These are phyloP conservation scores for Amblyopsis rosae DNA, from an alignment of 2,113 vertebrate species.

Conservation along the genomic window DNA sequence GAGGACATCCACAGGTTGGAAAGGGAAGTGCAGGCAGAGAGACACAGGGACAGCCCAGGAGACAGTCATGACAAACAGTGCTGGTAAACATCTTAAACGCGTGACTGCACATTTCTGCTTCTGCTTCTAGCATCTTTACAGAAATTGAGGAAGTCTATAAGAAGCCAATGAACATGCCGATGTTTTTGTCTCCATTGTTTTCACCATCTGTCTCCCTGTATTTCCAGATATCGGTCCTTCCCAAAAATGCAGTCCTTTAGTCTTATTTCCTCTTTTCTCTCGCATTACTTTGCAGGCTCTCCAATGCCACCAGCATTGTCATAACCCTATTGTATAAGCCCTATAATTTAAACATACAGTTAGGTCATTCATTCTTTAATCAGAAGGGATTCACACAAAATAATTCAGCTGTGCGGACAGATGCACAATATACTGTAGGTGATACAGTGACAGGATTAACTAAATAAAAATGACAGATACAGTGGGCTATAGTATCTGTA, in stretches of 20 bases:
- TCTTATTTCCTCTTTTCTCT: background rate
- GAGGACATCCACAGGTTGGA: no score
- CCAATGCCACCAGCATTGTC: background rate
- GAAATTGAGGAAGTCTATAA: constrained; percentile 49
- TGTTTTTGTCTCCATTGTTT: background rate
- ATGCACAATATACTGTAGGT: background rate
- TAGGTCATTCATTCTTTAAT: no score
- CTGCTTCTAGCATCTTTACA: constrained; percentile 18
- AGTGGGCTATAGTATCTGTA: no score
- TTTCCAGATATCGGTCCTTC: background rate
- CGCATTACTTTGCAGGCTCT: background rate
- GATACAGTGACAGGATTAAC: background rate
- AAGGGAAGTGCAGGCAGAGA: no score
- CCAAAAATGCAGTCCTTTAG: background rate
- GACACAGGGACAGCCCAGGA: no score
- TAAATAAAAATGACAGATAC: background rate
- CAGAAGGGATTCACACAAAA: background rate
- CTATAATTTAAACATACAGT: no score
- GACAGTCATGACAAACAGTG: no score
- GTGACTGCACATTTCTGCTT: constrained; percentile 8
- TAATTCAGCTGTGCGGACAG: background rate
- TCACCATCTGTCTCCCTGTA: constrained; percentile 1
- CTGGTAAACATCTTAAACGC: background rate
- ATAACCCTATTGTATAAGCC: background rate
- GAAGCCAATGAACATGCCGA: constrained; percentile 16